Percentiles rank a stretch among this genome's conserved stretches.
Evolutionary conservation across 2,888 invertebrate genomes (phyloP).

Genomic region (Stomorhina lunata): DNA sequence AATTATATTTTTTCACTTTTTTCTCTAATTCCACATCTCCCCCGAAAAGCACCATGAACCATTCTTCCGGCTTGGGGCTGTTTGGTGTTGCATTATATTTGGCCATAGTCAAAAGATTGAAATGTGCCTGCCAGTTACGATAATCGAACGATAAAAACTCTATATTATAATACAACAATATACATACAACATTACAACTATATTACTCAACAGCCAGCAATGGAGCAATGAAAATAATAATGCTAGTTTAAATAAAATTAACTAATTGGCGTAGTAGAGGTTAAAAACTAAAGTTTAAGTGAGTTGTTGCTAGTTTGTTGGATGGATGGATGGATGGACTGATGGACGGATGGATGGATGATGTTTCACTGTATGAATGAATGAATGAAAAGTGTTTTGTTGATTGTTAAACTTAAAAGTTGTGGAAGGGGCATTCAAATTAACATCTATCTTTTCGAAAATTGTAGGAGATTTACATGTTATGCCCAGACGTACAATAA

Average conservation of each 20-base stretch:
- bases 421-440: constrained; percentile 2
- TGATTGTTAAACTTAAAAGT: constrained; percentile 12
- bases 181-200: neutral
- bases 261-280: constrained; percentile 51
- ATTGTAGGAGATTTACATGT: constrained; percentile 35
- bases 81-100: constrained; percentile 14
- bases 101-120: neutral
- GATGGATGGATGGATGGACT: constrained; percentile 7
- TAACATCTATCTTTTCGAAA: constrained; percentile 33
- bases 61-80: constrained; percentile 15
- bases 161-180: neutral
- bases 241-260: constrained; percentile 51
- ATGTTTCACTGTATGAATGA: no score
- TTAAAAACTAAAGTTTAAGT: constrained; percentile 43
- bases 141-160: neutral
- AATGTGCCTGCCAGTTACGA: constrained; percentile 20
- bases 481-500: neutral
- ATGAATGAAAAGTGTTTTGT: neutral
- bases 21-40: neutral
- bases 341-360: neutral
- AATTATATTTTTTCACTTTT: neutral
- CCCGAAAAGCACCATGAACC: no score
- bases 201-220: constrained; percentile 17
- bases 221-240: constrained; percentile 32
- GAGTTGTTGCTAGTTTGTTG: constrained; percentile 38